These are phyloP conservation scores for Natrix natrix DNA, from an alignment of 2,797 vertebrate genomes.

Conservation along the genomic window DNA sequence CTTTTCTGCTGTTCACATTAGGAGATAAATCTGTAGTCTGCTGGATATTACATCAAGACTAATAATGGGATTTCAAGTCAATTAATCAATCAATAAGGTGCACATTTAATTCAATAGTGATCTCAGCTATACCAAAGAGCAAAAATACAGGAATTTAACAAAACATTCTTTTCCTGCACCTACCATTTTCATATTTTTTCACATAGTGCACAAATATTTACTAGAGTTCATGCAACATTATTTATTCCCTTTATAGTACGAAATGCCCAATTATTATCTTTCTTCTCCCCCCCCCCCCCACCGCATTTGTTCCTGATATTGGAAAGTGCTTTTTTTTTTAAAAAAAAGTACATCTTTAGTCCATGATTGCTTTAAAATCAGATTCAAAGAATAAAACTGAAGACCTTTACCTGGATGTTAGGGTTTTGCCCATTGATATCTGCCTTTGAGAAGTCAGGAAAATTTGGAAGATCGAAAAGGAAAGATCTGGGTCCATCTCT, in stretches of 20 bases:
- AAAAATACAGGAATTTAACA: neutral
- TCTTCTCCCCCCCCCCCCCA: neutral
- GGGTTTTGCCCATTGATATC: slow-evolving; percentile 96
- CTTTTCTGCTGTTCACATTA: neutral
- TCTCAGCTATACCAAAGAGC: neutral
- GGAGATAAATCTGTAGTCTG: neutral
- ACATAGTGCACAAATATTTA: neutral
- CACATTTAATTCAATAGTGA: neutral
- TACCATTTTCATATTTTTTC: neutral
- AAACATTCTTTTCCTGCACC: too few relatives aligned
- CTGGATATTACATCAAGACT: neutral
- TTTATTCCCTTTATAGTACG: neutral
- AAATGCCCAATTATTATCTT: neutral
- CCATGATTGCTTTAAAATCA: neutral
- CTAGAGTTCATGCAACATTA: neutral
- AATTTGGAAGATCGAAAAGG: slow-evolving; percentile 92
- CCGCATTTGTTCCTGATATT: neutral
- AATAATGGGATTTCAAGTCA: neutral
- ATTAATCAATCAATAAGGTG: neutral
- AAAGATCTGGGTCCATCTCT: slow-evolving; percentile 88
- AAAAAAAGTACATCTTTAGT: neutral
- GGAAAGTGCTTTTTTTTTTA: neutral
- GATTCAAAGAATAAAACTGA: neutral
- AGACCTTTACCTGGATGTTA: slow-evolving; percentile 89
- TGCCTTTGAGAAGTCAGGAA: slow-evolving; percentile 95